A percentile compares a stretch with the other conserved stretches of the same genome.
Conservation (phyloP, 2,797 vertebrate genomes). For the Emys orbicularis region DNA sequence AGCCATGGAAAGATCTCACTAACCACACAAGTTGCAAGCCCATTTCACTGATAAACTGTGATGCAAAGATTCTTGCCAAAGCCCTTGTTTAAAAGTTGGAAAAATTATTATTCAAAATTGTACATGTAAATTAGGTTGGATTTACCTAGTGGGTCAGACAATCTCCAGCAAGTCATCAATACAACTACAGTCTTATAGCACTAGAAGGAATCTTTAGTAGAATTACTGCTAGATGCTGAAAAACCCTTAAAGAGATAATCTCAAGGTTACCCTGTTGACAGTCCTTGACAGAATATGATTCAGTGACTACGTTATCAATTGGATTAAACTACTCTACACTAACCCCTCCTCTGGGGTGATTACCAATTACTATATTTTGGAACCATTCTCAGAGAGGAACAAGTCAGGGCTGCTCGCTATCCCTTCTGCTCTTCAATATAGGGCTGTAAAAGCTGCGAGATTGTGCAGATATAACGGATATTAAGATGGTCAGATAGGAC, state of each 20-base stretch:
- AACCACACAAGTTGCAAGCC: slow-evolving; percentile 19
- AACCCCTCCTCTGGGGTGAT: background rate
- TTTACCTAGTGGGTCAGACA: background rate
- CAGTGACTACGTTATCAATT: background rate
- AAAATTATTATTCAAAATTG: background rate
- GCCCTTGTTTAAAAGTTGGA: background rate
- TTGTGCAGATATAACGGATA: background rate
- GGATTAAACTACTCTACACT: background rate
- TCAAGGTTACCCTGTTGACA: no score
- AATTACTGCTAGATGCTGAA: background rate
- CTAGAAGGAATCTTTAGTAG: slow-evolving; percentile 29
- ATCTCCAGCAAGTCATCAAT: slow-evolving; percentile 31
- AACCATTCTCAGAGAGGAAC: background rate
- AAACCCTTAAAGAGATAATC: background rate
- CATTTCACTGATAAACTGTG: slow-evolving; percentile 44
- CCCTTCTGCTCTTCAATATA: background rate
- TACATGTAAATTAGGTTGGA: no score
- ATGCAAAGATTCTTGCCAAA: slow-evolving; percentile 34
- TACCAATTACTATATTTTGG: background rate
- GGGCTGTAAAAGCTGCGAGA: background rate
- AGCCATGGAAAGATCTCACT: slow-evolving; percentile 19
- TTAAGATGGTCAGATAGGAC: background rate
- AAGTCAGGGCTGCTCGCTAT: background rate
- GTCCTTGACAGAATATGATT: background rate
- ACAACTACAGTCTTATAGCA: background rate